Percentiles rank a stretch among this genome's conserved stretches.
phyloP scores from a whole-genome alignment of 2,888 invertebrate genomes.

The Sipunculus nudus region DNA sequence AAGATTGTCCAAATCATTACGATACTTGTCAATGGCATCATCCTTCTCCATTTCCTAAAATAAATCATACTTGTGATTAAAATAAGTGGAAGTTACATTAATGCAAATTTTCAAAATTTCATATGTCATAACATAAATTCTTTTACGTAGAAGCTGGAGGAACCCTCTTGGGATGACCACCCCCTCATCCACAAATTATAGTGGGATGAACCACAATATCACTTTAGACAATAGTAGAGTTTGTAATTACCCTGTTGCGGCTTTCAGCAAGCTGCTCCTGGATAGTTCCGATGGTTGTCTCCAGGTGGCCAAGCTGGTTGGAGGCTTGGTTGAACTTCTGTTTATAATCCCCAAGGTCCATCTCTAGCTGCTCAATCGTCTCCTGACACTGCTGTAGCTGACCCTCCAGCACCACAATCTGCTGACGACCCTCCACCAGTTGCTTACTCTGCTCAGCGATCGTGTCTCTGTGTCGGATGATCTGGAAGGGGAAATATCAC shows the following conservation, averaged over 20 bases:
- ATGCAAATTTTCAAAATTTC: too few relatives aligned
- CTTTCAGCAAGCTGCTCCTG: constrained; percentile 57
- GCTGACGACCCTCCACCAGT: constrained; percentile 52
- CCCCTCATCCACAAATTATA: too few relatives aligned
- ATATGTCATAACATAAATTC: too few relatives aligned
- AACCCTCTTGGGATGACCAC: too few relatives aligned
- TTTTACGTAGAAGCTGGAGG: too few relatives aligned
- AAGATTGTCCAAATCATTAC: constrained; percentile 53
- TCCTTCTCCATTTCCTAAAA: constrained; percentile 54
- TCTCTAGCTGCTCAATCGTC: constrained; percentile 47
- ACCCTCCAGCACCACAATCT: constrained; percentile 53
- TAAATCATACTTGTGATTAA: too few relatives aligned
- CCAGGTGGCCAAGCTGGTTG: constrained; percentile 51
- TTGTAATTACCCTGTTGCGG: constrained; percentile 43
- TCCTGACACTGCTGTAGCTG: constrained; percentile 49
- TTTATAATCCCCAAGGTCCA: constrained; percentile 49
- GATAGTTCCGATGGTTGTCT: constrained; percentile 49
- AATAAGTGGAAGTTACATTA: too few relatives aligned
- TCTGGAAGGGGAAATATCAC: constrained; percentile 37
- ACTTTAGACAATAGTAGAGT: not conserved
- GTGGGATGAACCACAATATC: too few relatives aligned
- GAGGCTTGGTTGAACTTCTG: constrained; percentile 54
- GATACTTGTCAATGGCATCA: constrained; percentile 47
- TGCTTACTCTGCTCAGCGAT: constrained; percentile 50
- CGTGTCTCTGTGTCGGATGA: constrained; percentile 47